Evolutionary conservation across 2,888 invertebrate genomes (phyloP), one percentile per base, ranked within the genome.

Genomic region (Nomada ferruginata): DNA sequence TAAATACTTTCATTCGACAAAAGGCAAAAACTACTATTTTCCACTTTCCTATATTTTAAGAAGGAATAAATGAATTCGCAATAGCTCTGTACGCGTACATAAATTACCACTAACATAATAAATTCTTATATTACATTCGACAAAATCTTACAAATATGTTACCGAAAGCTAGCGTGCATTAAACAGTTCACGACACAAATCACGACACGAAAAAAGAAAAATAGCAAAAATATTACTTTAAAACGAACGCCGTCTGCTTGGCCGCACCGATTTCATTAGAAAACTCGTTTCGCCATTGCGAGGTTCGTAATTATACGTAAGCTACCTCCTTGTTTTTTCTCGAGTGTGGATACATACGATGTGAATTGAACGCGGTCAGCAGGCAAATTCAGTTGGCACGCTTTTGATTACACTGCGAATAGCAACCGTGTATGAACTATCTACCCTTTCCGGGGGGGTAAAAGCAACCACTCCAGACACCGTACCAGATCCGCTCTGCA

Each of bases 241-340:
- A 63, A n/a, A 63, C 44, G 20, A 13, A 63, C 63, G 18, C 20
- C 26, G 47, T 23, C 47, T 23, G n/a, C 47, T 36, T 23, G 11
- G 55, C 13, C 26, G 11, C 44, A 1, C 2, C 47, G 26, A 69
- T 69, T 59, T 59, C 9, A 69, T 69, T 59, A 57, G 42, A 69
- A 47, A 59, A 69, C 47, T 69, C 29, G 57, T 69, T 69, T 47
- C 59, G 36, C 36, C 36, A 36, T 36, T 36, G 60, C 50, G 13
- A 61, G 29, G 15, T 36, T 70, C 60, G 47, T 70, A 70, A 70
- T 70, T 60, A 29, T 29, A 52, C 20, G n/a, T 50, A 50, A 52
- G 2, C 29, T 36, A 15, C 42, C 18, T 29, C 15, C 59, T 47
- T 20, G 3, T 29, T 23, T 50, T 47, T 47, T n/a, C 23, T 20